These are phyloP conservation scores for Parnassius apollo DNA, from an alignment of 2,888 invertebrate genomes.

Conservation along the genomic window DNA sequence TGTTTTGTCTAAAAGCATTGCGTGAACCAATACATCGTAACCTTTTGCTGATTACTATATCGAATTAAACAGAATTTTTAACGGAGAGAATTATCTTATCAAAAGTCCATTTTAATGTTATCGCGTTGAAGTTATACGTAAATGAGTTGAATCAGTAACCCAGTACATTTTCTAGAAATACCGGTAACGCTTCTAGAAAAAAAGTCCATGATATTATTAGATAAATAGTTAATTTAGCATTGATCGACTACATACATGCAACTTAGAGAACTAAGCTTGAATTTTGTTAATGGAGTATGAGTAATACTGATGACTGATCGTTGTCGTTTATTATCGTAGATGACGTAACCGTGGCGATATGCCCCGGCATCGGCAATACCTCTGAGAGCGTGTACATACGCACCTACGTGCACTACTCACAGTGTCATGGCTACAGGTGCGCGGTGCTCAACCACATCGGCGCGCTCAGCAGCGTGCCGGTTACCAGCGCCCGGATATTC, in stretches of 20 bases:
- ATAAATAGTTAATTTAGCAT: too few relatives aligned
- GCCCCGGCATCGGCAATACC: conserved; percentile 96
- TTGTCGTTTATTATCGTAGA: conserved; percentile 76
- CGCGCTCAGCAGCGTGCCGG: conserved; percentile 90
- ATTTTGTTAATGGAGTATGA: neutral
- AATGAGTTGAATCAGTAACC: too few relatives aligned
- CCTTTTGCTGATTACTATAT: too few relatives aligned
- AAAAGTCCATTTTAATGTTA: too few relatives aligned
- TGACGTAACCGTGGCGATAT: conserved; percentile 93
- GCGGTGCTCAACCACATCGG: conserved; percentile 97
- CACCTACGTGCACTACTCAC: conserved; percentile 95
- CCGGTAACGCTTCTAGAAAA: too few relatives aligned
- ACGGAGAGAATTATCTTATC: too few relatives aligned
- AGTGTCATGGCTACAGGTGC: conserved; percentile 94
- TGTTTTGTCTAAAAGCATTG: too few relatives aligned
- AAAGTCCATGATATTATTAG: too few relatives aligned
- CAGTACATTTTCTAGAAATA: too few relatives aligned
- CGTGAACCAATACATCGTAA: neutral
- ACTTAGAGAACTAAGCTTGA: neutral
- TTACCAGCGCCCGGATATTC: conserved; percentile 94
- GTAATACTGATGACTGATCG: neutral
- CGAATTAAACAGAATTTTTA: too few relatives aligned
- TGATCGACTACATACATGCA: neutral
- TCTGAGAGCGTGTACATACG: conserved; percentile 97
- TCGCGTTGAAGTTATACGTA: too few relatives aligned